These are phyloP conservation scores for Collichthys lucidus DNA, from an alignment of 2,113 vertebrate genomes.

Conservation along the genomic window DNA sequence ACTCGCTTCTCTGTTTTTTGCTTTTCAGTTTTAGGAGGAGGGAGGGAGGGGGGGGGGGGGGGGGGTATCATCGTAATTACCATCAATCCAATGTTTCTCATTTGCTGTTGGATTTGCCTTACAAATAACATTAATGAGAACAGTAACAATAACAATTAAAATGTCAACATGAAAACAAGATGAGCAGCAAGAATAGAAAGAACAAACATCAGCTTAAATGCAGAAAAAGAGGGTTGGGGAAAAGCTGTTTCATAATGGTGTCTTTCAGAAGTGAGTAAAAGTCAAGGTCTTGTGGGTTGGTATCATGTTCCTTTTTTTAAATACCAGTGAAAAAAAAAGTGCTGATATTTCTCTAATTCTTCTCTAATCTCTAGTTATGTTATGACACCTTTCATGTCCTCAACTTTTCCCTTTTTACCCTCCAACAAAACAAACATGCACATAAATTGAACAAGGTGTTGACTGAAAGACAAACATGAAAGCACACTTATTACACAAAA, in stretches of 20 bases:
- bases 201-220: constrained; percentile 17
- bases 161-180: constrained; percentile 48
- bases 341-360: background rate
- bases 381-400: background rate
- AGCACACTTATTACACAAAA: constrained; percentile 8
- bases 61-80: constrained; percentile 65
- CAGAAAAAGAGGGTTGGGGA: constrained; percentile 7
- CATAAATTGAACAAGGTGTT: background rate
- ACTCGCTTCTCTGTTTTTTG: constrained; percentile 49
- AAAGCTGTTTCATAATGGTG: constrained; percentile 33
- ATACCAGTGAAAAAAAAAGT: background rate
- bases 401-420: constrained; percentile 24
- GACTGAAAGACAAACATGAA: constrained; percentile 27
- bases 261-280: background rate
- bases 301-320: too few relatives aligned
- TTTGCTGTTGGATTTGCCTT: constrained; percentile 62
- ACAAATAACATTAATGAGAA: constrained; percentile 62
- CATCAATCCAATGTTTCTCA: constrained; percentile 66
- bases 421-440: background rate
- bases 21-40: constrained; percentile 61
- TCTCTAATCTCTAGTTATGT: background rate
- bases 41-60: background rate
- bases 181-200: constrained; percentile 20
- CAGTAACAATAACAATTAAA: constrained; percentile 46
- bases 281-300: background rate